A percentile compares a stretch with the other conserved stretches of the same genome.
Evolutionary conservation across 2,113 vertebrate species (phyloP).

Genomic region (Ondatra zibethicus): DNA sequence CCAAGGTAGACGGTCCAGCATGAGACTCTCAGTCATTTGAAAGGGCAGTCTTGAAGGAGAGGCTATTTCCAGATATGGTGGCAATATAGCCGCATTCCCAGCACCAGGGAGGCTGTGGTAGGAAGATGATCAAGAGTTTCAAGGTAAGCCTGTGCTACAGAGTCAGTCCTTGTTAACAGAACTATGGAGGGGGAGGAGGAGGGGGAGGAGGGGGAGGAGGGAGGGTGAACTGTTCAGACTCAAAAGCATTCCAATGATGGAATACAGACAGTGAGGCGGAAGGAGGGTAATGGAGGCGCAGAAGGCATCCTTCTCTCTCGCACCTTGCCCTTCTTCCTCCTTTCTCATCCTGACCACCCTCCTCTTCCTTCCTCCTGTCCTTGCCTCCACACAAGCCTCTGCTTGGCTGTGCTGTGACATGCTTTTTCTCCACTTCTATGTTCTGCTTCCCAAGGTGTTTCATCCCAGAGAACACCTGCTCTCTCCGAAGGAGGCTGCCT

Average conservation of each 20-base stretch:
- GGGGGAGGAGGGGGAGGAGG: background rate
- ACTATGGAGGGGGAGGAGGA: background rate
- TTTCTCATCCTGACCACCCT: background rate
- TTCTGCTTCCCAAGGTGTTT: conserved; percentile 65
- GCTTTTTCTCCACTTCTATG: background rate
- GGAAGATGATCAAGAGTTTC: background rate
- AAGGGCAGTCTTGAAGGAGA: background rate
- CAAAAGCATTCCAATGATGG: background rate
- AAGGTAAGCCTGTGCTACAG: background rate
- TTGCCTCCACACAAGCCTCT: background rate
- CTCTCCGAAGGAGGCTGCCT: conserved; percentile 60
- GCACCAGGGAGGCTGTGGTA: background rate
- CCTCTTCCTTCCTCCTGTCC: conserved; percentile 34
- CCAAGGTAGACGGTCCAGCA: background rate
- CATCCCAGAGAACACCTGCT: conserved; percentile 74
- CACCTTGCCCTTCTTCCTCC: background rate
- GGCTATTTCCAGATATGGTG: background rate
- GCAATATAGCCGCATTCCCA: background rate
- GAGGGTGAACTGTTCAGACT: background rate
- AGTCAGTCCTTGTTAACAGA: background rate
- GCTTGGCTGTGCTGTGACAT: conserved; percentile 9
- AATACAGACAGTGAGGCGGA: background rate
- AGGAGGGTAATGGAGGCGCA: background rate
- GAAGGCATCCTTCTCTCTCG: background rate
- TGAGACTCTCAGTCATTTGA: background rate